These are phyloP conservation scores for Tiliacea aurago DNA, from an alignment of 2,888 invertebrate genomes.

Conservation along the genomic window DNA sequence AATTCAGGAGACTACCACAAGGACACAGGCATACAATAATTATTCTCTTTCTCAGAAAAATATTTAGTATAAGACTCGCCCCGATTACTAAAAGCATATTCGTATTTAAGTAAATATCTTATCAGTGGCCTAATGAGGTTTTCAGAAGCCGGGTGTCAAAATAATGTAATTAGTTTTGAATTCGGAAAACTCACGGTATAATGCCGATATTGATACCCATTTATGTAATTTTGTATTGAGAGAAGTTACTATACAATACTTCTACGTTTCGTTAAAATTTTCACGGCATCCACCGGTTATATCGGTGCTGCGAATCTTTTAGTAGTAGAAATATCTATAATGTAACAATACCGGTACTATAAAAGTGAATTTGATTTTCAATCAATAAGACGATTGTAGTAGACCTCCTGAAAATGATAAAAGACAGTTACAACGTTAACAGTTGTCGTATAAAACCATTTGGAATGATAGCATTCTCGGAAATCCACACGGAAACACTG, in stretches of 20 bases:
- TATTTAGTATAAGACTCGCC: background rate
- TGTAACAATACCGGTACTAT: slow-evolving; percentile 1
- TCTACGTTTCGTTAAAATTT: background rate
- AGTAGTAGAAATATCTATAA: background rate
- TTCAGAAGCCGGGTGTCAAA: background rate
- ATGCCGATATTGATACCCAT: background rate
- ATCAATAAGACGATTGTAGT: slow-evolving; percentile 4
- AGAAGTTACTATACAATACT: too few species aligned
- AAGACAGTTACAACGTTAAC: slow-evolving; percentile 28
- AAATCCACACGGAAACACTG: slow-evolving; percentile 60
- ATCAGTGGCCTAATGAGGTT: background rate
- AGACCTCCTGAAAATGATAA: slow-evolving; percentile 27
- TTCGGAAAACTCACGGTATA: background rate
- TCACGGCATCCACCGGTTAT: too few species aligned
- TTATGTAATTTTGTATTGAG: background rate
- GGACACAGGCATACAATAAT: background rate
- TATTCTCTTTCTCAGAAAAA: background rate
- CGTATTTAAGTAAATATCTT: background rate
- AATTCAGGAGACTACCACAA: slow-evolving; percentile 30
- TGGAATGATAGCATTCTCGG: slow-evolving; percentile 37
- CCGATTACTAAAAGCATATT: background rate
- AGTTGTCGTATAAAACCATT: slow-evolving; percentile 43
- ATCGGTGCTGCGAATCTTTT: too few species aligned
- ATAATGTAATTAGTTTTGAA: background rate
- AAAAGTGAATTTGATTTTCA: background rate